Base-by-base conservation (phyloP, 2,797 vertebrate species). In the Ceryle rudis region DNA sequence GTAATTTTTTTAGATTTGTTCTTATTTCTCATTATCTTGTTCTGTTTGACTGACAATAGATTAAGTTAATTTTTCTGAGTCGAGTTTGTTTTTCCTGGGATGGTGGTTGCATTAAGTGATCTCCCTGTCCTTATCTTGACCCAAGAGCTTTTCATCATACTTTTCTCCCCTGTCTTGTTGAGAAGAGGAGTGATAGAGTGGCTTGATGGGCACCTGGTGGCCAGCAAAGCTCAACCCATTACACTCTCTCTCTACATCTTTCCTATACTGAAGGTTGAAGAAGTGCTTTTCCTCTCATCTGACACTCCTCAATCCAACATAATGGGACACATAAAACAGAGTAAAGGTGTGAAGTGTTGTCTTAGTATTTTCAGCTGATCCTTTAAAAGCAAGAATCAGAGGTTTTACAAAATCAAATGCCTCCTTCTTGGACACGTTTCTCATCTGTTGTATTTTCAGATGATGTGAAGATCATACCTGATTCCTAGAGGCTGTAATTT, bases 101-200 rank as follows among this genome's bases (percentile, higher is more conserved):
- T 0, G 0, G 20, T 41, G 67, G n/a, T 44, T n/a, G 10, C 14
- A 23, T 22, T 23, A 25, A 81, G 21, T 35, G 11, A 39, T 64
- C 9, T 86, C 41, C 33, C 19, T 64, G n/a, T 60, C 15, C n/a
- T 88, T 78, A n/a, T 41, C 21, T 55, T 6, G 4, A 81, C n/a
- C 17, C 13, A 33, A 1, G 3, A 74, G 9, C 2, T 46, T 51
- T 85, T 85, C 2, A 55, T 41, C 2, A 25, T 22, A 25, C 20
- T 79, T 74, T 52, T 82, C 31, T 71, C 8, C 26, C 11, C 23
- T 1, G 1, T 49, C 9, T 25, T 78, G 16, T 42, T 64, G 52
- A 72, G 49, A 21, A 72, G 49, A 20, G 0, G 14, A 42, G 11
- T 28, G 23, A 44, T 31, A 49, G 20, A 71, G 14, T 1, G 3